Conservation (phyloP, 1,140 invertebrate species). For the Mesaphorura yosii region DNA sequence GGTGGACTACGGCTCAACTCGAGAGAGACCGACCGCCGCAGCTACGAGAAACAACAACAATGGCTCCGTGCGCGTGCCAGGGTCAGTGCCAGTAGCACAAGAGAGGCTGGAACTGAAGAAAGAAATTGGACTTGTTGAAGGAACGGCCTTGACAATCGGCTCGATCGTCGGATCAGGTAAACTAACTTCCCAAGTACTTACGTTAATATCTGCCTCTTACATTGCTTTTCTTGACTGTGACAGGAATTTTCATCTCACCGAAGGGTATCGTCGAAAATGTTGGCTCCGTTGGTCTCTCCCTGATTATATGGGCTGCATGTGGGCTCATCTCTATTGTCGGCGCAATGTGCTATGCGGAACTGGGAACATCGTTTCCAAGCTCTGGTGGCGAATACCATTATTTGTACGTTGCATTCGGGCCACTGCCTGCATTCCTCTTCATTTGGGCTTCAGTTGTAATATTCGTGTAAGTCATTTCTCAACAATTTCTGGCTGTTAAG, state of each 20-base stretch:
- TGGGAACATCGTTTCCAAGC: conserved; percentile 84
- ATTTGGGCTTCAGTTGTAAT: conserved; percentile 86
- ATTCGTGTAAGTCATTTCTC: conserved; percentile 44
- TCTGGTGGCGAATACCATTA: conserved; percentile 98
- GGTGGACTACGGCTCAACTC: too few species aligned
- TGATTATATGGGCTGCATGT: conserved; percentile 44
- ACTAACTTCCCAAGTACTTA: background rate
- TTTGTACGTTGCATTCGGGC: conserved; percentile 77
- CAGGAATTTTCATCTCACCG: conserved; percentile 47
- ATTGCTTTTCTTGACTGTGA: background rate
- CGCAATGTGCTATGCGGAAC: conserved; percentile 69
- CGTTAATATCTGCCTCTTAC: background rate
- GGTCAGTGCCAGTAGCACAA: too few species aligned
- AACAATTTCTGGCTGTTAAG: background rate
- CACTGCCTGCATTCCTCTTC: conserved; percentile 85
- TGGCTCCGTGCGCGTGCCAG: too few species aligned
- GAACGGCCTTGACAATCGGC: conserved; percentile 82
- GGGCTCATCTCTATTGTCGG: conserved; percentile 43
- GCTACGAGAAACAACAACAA: too few species aligned
- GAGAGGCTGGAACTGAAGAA: conserved; percentile 50
- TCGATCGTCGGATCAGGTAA: conserved; percentile 79
- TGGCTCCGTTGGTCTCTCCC: conserved; percentile 43
- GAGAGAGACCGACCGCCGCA: too few species aligned
- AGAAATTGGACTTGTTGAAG: conserved; percentile 75
- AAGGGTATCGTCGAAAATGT: conserved; percentile 43